Evolutionary conservation across 1,140 invertebrate species (phyloP), one percentile per base, ranked within the genome.

Genomic region (silkworm (Bombyx mori)): DNA sequence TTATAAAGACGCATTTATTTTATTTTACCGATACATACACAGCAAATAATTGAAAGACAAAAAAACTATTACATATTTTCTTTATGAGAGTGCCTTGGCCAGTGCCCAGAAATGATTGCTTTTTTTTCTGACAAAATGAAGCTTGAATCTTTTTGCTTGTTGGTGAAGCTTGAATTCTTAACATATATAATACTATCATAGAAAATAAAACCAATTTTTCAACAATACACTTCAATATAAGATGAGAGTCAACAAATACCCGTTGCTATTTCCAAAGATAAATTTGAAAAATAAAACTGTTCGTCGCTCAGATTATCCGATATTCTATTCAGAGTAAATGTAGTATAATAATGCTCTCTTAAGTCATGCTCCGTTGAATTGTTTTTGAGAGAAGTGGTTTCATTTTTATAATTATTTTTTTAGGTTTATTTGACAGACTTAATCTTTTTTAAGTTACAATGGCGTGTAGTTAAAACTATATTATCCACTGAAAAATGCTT

Each of bases 31-130:
- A 7, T 57, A 58, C 47, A 50, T 35, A 58, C 58, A 58, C 61
- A 63, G 57, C 57, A 57, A 56, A 26, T 22, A 54, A 62, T 67
- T 63, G 60, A 50, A 66, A 42, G 67, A 58, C 58, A 51, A 57
- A 61, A 60, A 63, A 67, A 18, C 8, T 44, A 18, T 18, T 18
- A 18, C 12, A 18, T 22, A 44, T 2, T 18, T 44, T 45, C 42
- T 3, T 42, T 54, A 8, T 54, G 3, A 5, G 26, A 9, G 54
- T 57, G 65, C 77, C 77, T 71, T 72, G 79, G 77, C 79, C 79
- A 82, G 77, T 75, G 66, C 45, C 64, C 61, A 63, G 57, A 60
- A 42, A 51, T 10, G n/a, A 8, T 10, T 51, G 5, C 42, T 7
- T 3, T 7, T 8, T 6, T 26, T 35, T 35, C 26, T 22, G n/a